Conservation (phyloP, 92 coral and sea anemone genomes). For the Heteractis magnifica region DNA sequence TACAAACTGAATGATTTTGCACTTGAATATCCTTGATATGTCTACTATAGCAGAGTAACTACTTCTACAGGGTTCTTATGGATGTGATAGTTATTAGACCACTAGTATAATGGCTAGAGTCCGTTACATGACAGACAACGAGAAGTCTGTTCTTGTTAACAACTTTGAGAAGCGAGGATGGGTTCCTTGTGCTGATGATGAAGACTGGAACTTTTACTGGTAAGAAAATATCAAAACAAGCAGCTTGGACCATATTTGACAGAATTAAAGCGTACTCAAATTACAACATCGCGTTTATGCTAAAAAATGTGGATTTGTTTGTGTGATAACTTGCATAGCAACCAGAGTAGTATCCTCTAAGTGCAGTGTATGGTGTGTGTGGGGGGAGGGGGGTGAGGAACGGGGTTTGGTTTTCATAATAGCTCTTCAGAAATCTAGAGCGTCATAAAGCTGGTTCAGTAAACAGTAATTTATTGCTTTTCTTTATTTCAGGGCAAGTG, state of each 20-base stretch:
- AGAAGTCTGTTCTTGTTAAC: conserved; percentile 92
- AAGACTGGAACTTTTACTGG: conserved; percentile 99
- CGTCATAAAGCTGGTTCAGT: not conserved
- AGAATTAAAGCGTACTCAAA: not conserved
- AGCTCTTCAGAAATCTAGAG: not conserved
- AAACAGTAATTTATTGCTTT: not conserved
- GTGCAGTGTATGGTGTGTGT: no score
- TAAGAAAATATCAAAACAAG: not conserved
- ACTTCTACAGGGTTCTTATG: not conserved
- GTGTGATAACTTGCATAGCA: not conserved
- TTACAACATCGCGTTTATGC: not conserved
- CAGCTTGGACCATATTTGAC: not conserved
- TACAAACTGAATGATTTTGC: not conserved
- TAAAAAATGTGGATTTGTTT: not conserved
- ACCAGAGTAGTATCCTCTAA: not conserved
- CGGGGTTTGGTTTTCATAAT: no score
- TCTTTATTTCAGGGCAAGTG: conserved; percentile 79
- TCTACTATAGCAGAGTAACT: not conserved
- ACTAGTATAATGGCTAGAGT: conserved; percentile 64
- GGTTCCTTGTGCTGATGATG: conserved; percentile 90
- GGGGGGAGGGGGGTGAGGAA: not conserved
- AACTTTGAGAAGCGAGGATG: conserved; percentile 99
- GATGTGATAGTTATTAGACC: not conserved
- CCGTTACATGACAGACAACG: conserved; percentile 80
- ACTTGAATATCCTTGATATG: not conserved